A percentile compares a stretch with the other conserved stretches of the same genome.
These are phyloP conservation scores for Aphelinus atriplicis DNA, from an alignment of 1,140 invertebrate species.

Conservation along the genomic window DNA sequence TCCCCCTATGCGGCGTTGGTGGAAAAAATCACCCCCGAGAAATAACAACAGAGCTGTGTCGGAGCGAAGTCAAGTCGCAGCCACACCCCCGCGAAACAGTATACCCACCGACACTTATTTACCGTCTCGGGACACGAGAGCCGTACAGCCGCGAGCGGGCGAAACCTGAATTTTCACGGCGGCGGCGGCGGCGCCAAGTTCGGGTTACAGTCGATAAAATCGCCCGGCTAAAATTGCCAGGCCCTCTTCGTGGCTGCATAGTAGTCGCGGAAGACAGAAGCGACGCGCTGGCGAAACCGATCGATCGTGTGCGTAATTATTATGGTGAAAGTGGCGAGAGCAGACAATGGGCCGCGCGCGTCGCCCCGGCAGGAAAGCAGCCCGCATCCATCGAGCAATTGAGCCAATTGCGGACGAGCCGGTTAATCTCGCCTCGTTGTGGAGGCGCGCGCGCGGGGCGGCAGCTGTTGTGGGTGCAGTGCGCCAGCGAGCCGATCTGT, in stretches of 20 bases:
- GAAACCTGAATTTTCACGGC: not conserved
- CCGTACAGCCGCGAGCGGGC: not conserved
- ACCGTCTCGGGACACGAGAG: slow-evolving; percentile 16
- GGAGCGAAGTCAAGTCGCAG: too few relatives aligned
- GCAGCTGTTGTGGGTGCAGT: too few relatives aligned
- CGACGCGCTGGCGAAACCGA: not conserved
- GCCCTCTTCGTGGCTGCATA: too few relatives aligned
- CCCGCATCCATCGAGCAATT: slow-evolving; percentile 38
- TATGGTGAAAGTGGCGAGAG: too few relatives aligned
- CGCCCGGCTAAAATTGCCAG: slow-evolving; percentile 3
- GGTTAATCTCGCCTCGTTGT: not conserved
- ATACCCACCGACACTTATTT: slow-evolving; percentile 19
- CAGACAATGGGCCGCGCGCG: not conserved
- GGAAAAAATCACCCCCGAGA: too few relatives aligned
- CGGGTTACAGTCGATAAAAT: slow-evolving; percentile 27
- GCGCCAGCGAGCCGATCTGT: too few relatives aligned
- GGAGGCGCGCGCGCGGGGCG: not conserved
- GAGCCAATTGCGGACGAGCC: slow-evolving; percentile 23
- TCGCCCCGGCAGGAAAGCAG: not conserved
- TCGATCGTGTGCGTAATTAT: not conserved
- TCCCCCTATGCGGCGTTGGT: too few relatives aligned
- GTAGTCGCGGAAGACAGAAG: not conserved
- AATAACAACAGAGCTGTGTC: too few relatives aligned
- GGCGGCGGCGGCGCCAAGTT: not conserved
- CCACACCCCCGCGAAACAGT: too few relatives aligned